A percentile compares a stretch with the other conserved stretches of the same genome.
Conservation (phyloP, 2,888 invertebrate species). For the Chydorus sphaericus region DNA sequence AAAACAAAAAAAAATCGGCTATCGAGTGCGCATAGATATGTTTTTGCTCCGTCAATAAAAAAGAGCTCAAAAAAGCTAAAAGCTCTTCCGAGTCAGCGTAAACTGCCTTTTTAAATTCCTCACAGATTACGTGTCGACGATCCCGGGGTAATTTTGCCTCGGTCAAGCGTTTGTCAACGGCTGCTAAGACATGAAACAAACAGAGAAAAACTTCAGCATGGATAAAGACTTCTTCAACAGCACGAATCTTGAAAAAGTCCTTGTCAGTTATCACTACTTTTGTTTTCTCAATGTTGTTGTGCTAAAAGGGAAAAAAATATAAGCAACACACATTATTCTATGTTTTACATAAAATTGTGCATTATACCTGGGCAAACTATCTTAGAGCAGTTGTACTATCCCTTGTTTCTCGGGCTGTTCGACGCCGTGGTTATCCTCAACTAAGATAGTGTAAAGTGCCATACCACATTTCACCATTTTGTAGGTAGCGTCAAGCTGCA, state of each 20-base stretch:
- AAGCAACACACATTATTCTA: background rate
- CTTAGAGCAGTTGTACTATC: too few species aligned
- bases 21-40: too few species aligned
- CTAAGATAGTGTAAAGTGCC: slow-evolving; percentile 1
- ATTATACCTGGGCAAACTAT: background rate
- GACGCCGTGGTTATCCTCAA: background rate
- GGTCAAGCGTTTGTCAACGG: background rate
- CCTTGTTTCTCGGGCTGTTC: background rate
- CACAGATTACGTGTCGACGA: background rate
- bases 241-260: background rate
- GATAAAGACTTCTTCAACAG: background rate
- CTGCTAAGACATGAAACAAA: background rate
- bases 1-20: too few species aligned
- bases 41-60: too few species aligned
- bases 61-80: too few species aligned
- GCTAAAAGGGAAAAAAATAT: background rate
- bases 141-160: background rate
- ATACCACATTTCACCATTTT: background rate
- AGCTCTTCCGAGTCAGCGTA: background rate
- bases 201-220: background rate
- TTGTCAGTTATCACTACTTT: background rate
- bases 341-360: too few species aligned
- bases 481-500: slow-evolving; percentile 1
- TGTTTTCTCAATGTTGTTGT: background rate
- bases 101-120: background rate